A percentile compares a stretch with the other conserved stretches of the same genome.
Conservation (phyloP, 2,797 vertebrate species). For the Anabas testudineus region DNA sequence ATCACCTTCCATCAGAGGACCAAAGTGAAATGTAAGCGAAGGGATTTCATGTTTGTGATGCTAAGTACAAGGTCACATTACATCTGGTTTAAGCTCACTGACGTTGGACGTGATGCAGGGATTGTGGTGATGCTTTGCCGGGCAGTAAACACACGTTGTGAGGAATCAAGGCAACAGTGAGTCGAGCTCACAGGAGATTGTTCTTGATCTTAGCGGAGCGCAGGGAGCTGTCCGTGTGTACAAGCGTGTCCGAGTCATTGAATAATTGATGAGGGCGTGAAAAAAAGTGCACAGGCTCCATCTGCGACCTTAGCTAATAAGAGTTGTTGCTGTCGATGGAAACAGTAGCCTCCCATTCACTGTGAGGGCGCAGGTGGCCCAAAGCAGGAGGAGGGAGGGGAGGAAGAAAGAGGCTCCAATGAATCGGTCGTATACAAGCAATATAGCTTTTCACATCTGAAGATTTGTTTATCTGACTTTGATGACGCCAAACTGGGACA, state of each 20-base stretch:
- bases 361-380: constrained; percentile 16
- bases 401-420: constrained; percentile 1
- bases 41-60: constrained; percentile 6
- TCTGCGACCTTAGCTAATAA: constrained; percentile 59
- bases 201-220: constrained; percentile 6
- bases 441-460: constrained; percentile 10
- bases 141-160: background rate
- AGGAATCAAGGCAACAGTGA: constrained; percentile 17
- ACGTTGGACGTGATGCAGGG: constrained; percentile 15
- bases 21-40: background rate
- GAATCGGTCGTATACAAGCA: constrained; percentile 37
- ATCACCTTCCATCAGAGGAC: constrained; percentile 14
- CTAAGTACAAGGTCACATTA: background rate
- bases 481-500: too few relatives aligned
- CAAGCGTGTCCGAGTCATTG: constrained; percentile 17
- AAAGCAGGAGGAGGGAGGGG: background rate
- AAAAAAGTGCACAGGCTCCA: constrained; percentile 35
- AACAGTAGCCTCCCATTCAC: constrained; percentile 45
- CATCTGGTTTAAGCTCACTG: constrained; percentile 7
- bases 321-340: constrained; percentile 40
- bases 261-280: constrained; percentile 61
- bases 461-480: too few relatives aligned
- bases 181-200: constrained; percentile 29
- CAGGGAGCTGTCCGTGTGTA: constrained; percentile 38
- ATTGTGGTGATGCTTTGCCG: constrained; percentile 4